phyloP scores from a whole-genome alignment of 2,113 vertebrate species.

The Ceyx melanurus region DNA sequence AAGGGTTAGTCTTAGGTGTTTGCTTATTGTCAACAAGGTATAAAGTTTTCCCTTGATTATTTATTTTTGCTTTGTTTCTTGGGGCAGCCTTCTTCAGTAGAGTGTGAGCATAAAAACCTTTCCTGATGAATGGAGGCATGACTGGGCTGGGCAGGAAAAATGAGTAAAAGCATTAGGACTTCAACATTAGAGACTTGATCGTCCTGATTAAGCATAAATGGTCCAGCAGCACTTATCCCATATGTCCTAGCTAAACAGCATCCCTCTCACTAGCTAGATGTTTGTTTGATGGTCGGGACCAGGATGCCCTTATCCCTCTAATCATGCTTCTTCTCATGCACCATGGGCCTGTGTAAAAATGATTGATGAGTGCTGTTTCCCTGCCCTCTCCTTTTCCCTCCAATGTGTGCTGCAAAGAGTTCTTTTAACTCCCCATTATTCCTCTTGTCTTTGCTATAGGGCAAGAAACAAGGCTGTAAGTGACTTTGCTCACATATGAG shows the following conservation, averaged over 20 bases:
- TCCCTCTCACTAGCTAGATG: background rate
- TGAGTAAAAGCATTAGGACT: background rate
- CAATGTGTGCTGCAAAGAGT: background rate
- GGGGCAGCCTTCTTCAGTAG: background rate
- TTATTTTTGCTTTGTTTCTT: background rate
- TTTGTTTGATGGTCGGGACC: background rate
- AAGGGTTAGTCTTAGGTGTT: background rate
- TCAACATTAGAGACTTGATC: background rate
- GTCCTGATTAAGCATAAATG: background rate
- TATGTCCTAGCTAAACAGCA: background rate
- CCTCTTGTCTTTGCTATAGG: background rate
- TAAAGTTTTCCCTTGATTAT: background rate
- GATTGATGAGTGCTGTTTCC: background rate
- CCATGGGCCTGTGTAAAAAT: background rate
- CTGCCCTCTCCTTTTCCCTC: background rate
- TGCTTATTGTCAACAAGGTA: background rate
- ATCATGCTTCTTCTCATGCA: accelerated
- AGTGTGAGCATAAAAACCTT: background rate
- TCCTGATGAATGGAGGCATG: background rate
- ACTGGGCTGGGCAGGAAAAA: background rate
- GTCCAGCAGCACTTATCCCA: background rate
- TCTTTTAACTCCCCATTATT: background rate
- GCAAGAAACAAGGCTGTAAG: background rate
- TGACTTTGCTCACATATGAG: background rate
- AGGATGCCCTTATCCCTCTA: background rate